phyloP scores from a whole-genome alignment of 2,888 invertebrate genomes.

The Subacronicta megacephala region DNA sequence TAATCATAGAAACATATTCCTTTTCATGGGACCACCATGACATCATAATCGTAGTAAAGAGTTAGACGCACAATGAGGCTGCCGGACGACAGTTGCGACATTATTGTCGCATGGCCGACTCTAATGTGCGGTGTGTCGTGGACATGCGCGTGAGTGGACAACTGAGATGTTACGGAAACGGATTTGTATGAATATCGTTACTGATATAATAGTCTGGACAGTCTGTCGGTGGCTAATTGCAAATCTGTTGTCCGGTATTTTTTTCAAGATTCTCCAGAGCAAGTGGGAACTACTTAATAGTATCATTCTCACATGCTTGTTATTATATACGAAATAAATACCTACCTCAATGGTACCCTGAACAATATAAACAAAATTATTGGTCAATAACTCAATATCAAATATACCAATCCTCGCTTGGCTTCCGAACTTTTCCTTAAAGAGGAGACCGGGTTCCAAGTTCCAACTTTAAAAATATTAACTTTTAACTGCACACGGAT shows the following conservation, averaged over 20 bases:
- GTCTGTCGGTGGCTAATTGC: slow-evolving; percentile 36
- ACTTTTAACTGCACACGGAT: too few species aligned
- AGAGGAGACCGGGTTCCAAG: too few species aligned
- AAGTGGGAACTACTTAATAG: background rate
- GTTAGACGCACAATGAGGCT: slow-evolving; percentile 44
- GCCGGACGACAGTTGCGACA: slow-evolving; percentile 51
- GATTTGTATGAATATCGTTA: slow-evolving; percentile 46
- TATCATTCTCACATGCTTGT: background rate
- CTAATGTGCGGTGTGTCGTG: slow-evolving; percentile 28
- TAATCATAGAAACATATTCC: slow-evolving; percentile 28
- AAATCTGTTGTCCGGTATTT: slow-evolving; percentile 12
- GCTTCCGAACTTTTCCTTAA: too few species aligned
- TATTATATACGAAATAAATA: too few species aligned
- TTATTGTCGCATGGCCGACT: slow-evolving; percentile 50
- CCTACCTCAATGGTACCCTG: too few species aligned
- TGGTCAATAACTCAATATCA: too few species aligned
- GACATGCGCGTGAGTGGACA: slow-evolving; percentile 54
- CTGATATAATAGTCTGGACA: slow-evolving; percentile 41
- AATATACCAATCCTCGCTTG: too few species aligned
- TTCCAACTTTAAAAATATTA: too few species aligned
- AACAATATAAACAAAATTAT: too few species aligned
- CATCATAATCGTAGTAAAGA: slow-evolving; percentile 52
- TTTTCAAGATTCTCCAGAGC: background rate
- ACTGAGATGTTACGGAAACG: slow-evolving; percentile 46
- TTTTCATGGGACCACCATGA: slow-evolving; percentile 49